Percentiles rank a stretch among this genome's conserved stretches.
phyloP scores from a whole-genome alignment of 2,797 vertebrate species.

The Poeciliopsis turneri region DNA sequence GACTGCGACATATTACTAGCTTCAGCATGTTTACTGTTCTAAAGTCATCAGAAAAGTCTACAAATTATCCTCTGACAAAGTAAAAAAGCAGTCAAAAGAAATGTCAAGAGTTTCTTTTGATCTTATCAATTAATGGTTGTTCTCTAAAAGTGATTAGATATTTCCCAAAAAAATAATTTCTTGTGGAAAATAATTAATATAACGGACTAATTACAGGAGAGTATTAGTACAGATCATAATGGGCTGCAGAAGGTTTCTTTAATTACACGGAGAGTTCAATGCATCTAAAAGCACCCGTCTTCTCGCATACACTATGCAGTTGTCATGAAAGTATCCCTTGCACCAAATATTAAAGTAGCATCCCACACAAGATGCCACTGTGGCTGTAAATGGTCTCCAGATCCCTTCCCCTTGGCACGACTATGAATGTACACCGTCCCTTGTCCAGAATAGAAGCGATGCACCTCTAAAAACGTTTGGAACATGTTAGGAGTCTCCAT shows the following conservation, averaged over 20 bases:
- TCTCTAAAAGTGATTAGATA: too few relatives aligned
- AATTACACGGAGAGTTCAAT: neutral
- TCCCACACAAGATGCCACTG: too few relatives aligned
- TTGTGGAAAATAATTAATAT: neutral
- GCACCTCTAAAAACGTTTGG: neutral
- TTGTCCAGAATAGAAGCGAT: neutral
- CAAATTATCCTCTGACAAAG: neutral
- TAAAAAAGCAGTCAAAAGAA: neutral
- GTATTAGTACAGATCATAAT: neutral
- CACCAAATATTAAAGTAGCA: neutral
- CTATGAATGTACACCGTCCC: neutral
- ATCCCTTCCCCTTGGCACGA: neutral
- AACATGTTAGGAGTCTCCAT: neutral
- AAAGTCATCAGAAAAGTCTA: neutral
- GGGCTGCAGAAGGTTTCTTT: neutral
- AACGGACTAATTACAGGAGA: neutral
- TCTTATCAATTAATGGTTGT: too few relatives aligned
- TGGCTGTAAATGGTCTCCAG: neutral
- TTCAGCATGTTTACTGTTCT: neutral
- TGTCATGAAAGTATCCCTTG: neutral
- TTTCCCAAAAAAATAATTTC: neutral
- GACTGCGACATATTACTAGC: neutral
- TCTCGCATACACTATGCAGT: too few relatives aligned
- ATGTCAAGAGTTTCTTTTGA: neutral
- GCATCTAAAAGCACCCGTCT: neutral